A percentile compares a stretch with the other conserved stretches of the same genome.
Conservation (phyloP, 2,113 vertebrate genomes). For the Propithecus coquereli region DNA sequence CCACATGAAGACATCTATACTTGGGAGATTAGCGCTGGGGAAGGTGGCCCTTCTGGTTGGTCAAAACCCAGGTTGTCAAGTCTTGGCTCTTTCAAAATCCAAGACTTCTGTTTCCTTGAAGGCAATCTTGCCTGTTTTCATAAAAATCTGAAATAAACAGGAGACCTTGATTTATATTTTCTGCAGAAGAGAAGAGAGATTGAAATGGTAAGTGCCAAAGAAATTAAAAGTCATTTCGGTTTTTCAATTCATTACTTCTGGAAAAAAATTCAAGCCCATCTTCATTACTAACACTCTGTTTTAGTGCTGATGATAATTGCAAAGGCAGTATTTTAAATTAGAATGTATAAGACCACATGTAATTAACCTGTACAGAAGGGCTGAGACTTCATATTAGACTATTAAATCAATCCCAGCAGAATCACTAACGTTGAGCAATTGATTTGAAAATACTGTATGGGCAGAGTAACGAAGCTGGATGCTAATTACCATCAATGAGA, state of each 20-base stretch:
- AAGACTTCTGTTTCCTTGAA: constrained; percentile 25
- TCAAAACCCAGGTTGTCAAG: neutral
- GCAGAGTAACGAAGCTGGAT: constrained; percentile 56
- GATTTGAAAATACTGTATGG: constrained; percentile 70
- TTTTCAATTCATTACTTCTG: constrained; percentile 78
- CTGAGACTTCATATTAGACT: constrained; percentile 76
- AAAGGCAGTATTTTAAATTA: constrained; percentile 78
- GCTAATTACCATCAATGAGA: constrained; percentile 55
- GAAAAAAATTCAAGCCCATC: constrained; percentile 59
- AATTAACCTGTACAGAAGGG: constrained; percentile 78
- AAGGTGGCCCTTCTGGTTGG: neutral
- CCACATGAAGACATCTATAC: neutral
- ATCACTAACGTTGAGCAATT: constrained; percentile 74
- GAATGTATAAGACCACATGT: constrained; percentile 77
- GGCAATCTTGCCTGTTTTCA: constrained; percentile 36
- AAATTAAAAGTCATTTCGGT: constrained; percentile 72
- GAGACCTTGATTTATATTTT: constrained; percentile 64
- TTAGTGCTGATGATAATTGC: constrained; percentile 77
- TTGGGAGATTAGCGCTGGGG: neutral
- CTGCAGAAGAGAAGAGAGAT: constrained; percentile 28
- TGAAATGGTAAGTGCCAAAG: constrained; percentile 62
- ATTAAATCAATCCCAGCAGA: constrained; percentile 76
- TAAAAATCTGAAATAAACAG: constrained; percentile 14
- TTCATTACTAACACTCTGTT: constrained; percentile 65
- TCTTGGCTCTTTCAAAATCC: constrained; percentile 17